Base-by-base conservation (phyloP, 2,113 vertebrate species). In the Brachypteracias leptosomus region DNA sequence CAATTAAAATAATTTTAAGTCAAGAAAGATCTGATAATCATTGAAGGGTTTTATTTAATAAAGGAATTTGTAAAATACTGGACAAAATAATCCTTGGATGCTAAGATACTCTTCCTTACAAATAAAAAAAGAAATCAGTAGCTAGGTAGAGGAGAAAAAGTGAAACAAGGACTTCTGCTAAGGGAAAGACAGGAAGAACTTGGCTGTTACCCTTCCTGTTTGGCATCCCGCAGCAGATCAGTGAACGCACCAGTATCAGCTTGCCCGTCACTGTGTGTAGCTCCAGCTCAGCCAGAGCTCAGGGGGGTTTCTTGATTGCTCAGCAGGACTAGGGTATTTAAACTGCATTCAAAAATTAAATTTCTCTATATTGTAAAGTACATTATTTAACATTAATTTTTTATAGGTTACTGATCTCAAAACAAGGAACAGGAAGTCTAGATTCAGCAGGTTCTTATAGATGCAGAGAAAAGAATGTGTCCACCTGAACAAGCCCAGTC, bases 1-100 rank as follows among this genome's bases (percentile, higher is more conserved):
- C 51, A 76, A 42, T 40, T 76, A 66, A 85, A 79, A 25, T 89
- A 57, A 73, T 84, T 93, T 70, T 83, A 77, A 78, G 35, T 24
- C 36, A 86, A 52, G 36, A 33, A 68, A 72, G 40, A 40, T 72
- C 21, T 77, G 42, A 81, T 80, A 55, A 4, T 67, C 38, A 25
- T 4, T 42, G 28, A 84, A 57, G 21, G 13, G 10, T 52, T 95
- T 38, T 66, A 33, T 74, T 95, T 89, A 58, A 38, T 74, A 70
- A 63, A 68, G 31, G 15, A 72, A 58, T 72, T 58, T 66, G 10
- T 78, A 65, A 86, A 91, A 85, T 89, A 65, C 33, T 68, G 57
- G 8, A 20, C 47, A 68, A 40, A 94, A 40, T 72, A 36, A 44
- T 78, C 29, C 13, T 90, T 80, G 79, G 49, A 35, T 88, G 22